phyloP scores from a whole-genome alignment of 2,113 vertebrate genomes.

The Podarcis raffonei region DNA sequence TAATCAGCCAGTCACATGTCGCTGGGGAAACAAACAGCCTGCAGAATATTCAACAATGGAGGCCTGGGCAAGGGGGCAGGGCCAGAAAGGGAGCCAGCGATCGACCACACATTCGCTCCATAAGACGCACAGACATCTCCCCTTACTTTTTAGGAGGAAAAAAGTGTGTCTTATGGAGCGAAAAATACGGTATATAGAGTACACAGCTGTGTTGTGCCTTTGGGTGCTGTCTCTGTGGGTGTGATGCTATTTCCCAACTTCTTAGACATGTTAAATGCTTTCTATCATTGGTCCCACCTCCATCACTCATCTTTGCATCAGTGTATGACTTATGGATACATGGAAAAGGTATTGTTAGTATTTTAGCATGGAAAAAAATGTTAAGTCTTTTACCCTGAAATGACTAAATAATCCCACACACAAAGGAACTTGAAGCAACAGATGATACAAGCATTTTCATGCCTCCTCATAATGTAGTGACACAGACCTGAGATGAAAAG shows the following conservation, averaged over 20 bases:
- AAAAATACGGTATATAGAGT: neutral
- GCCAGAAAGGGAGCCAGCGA: no score
- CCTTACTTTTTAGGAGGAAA: no score
- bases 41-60: no score
- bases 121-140: no score
- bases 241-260: neutral
- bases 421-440: neutral
- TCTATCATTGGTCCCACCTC: neutral
- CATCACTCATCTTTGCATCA: neutral
- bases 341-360: neutral
- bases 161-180: no score
- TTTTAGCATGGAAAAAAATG: neutral
- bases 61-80: no score
- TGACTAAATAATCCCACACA: neutral
- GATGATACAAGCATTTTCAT: neutral
- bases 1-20: no score
- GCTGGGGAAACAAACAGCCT: no score
- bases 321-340: neutral
- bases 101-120: no score
- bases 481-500: neutral
- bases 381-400: neutral
- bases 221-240: neutral
- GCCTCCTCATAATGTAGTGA: neutral
- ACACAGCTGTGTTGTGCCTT: neutral
- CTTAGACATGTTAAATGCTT: neutral